Conservation (phyloP, 2,797 vertebrate genomes). For the Aselliscus stoliczkanus region DNA sequence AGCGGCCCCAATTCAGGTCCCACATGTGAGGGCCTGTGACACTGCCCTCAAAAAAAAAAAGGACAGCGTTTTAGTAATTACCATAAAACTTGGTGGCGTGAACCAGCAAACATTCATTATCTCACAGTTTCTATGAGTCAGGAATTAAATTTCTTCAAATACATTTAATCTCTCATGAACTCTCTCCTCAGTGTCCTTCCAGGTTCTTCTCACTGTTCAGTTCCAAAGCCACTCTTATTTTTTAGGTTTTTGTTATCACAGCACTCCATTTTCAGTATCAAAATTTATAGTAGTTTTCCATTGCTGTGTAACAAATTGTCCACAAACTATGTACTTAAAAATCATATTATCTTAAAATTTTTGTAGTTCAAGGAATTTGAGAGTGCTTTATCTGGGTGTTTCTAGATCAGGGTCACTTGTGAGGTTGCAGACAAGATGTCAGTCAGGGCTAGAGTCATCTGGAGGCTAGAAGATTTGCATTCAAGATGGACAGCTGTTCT, state of each 20-base stretch:
- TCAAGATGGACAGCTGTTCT: not conserved
- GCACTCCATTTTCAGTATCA: not conserved
- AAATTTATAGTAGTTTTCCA: not conserved
- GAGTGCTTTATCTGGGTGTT: not conserved
- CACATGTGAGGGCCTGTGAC: too few relatives aligned
- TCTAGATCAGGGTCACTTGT: not conserved
- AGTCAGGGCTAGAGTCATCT: not conserved
- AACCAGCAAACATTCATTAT: not conserved
- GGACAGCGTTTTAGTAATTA: not conserved
- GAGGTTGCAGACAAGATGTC: not conserved
- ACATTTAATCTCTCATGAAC: not conserved
- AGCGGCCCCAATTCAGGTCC: too few relatives aligned
- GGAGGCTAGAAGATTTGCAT: not conserved
- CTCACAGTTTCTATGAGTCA: not conserved
- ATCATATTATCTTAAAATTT: not conserved
- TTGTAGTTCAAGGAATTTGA: not conserved
- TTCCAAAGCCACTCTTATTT: not conserved
- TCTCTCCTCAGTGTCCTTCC: not conserved
- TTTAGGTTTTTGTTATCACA: not conserved
- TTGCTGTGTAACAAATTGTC: not conserved
- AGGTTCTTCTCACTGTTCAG: not conserved
- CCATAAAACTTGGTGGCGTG: not conserved
- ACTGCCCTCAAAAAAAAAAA: too few relatives aligned
- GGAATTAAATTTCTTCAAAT: not conserved
- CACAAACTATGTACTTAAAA: not conserved